Percentiles rank a stretch among this genome's conserved stretches.
These are phyloP conservation scores for Andrena camellia DNA, from an alignment of 2,888 invertebrate species.

Conservation along the genomic window DNA sequence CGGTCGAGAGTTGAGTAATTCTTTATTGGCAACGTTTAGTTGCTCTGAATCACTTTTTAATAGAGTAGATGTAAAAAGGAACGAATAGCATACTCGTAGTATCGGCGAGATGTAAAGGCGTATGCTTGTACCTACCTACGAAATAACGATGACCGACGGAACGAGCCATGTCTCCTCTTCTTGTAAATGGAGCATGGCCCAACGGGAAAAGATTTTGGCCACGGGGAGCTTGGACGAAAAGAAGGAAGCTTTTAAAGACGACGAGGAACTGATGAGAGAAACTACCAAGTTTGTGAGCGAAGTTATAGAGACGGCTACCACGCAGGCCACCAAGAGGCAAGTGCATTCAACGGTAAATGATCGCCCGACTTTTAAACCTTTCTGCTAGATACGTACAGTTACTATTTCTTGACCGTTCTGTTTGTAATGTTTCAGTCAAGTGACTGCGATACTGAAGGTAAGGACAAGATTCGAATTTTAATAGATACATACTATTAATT, in stretches of 20 bases:
- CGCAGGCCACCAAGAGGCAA: conserved; percentile 84
- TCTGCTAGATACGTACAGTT: neutral
- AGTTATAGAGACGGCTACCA: conserved; percentile 85
- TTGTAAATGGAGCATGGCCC: conserved; percentile 77
- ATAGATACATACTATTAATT: too few species aligned
- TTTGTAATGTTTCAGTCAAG: conserved; percentile 75
- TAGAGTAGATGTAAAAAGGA: neutral
- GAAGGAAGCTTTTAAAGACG: conserved; percentile 83
- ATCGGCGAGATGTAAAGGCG: neutral
- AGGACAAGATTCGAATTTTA: conserved; percentile 31
- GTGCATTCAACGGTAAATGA: conserved; percentile 76
- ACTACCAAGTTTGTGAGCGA: conserved; percentile 85
- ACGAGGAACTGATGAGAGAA: conserved; percentile 85
- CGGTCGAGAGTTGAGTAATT: neutral
- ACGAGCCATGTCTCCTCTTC: conserved; percentile 73
- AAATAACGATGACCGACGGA: conserved; percentile 70
- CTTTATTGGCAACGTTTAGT: neutral
- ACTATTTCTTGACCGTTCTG: neutral
- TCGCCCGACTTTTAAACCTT: neutral
- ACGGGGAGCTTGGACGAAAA: conserved; percentile 79
- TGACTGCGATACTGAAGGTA: conserved; percentile 77
- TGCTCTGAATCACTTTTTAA: neutral
- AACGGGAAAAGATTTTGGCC: conserved; percentile 77
- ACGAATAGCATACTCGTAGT: neutral
- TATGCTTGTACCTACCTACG: neutral